These are phyloP conservation scores for Lasiommata megera DNA, from an alignment of 2,888 invertebrate species.

Conservation along the genomic window DNA sequence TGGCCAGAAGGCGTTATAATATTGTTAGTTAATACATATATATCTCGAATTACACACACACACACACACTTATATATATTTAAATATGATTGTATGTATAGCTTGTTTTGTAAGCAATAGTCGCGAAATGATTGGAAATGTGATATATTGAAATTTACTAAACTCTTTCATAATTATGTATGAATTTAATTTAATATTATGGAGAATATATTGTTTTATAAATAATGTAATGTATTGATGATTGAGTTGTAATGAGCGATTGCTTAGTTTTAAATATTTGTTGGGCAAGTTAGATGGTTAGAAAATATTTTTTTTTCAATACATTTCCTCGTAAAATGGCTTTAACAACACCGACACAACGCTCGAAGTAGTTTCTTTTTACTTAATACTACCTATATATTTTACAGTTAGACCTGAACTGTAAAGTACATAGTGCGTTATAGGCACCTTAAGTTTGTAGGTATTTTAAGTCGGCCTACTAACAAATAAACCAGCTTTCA, in stretches of 20 bases:
- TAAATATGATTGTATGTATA: constrained; percentile 30
- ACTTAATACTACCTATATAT: too few relatives aligned
- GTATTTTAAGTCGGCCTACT: too few relatives aligned
- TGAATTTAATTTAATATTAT: constrained; percentile 21
- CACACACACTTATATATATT: constrained; percentile 22
- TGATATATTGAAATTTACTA: constrained; percentile 47
- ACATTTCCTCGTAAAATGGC: background rate
- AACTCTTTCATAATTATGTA: constrained; percentile 29
- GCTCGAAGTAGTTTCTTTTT: too few relatives aligned
- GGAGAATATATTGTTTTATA: constrained; percentile 11
- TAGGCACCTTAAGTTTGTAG: too few relatives aligned
- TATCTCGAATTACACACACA: constrained; percentile 61
- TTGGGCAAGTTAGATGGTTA: background rate
- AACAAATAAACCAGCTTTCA: too few relatives aligned
- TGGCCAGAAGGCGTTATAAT: constrained; percentile 37
- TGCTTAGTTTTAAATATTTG: constrained; percentile 10
- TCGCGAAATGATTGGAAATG: constrained; percentile 47
- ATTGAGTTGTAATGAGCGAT: constrained; percentile 11
- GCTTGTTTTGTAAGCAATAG: constrained; percentile 43
- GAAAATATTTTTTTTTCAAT: background rate
- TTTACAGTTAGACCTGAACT: too few relatives aligned
- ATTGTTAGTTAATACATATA: constrained; percentile 45
- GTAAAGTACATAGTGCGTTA: too few relatives aligned
- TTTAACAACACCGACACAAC: background rate
- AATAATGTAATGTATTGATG: constrained; percentile 6